A percentile compares a stretch with the other conserved stretches of the same genome.
Conservation (phyloP, 2,888 invertebrate genomes). For the Synanthedon andrenaeformis region DNA sequence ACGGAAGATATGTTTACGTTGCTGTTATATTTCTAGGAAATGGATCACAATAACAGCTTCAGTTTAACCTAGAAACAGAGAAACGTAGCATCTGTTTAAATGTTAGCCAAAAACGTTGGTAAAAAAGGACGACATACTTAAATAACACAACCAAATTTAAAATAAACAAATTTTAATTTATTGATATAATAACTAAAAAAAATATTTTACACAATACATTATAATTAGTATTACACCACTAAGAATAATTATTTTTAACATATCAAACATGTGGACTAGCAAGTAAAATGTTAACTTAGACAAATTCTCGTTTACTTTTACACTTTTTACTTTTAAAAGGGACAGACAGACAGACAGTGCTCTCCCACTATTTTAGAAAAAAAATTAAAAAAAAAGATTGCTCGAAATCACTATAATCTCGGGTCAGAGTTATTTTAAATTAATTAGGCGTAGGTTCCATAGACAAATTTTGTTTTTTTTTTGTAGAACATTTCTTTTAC, state of each 20-base stretch:
- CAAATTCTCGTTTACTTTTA: slow-evolving; percentile 19
- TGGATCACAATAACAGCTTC: no score
- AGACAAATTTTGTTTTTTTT: neutral
- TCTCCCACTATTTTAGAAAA: slow-evolving; percentile 6
- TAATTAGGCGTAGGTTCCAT: neutral
- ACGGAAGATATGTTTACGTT: no score
- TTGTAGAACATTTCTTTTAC: no score
- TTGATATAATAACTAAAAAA: slow-evolving; percentile 67
- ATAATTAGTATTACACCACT: slow-evolving; percentile 69
- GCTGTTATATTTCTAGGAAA: no score
- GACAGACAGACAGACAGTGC: no score
- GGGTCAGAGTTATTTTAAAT: neutral
- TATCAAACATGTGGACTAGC: slow-evolving; percentile 66
- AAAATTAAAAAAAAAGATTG: slow-evolving; percentile 10
- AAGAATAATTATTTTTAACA: slow-evolving; percentile 67
- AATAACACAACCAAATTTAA: slow-evolving; percentile 20
- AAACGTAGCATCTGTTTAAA: no score
- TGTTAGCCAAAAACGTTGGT: no score
- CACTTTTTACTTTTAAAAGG: no score
- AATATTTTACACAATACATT: slow-evolving; percentile 69
- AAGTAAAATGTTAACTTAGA: slow-evolving; percentile 61
- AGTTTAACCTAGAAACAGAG: no score
- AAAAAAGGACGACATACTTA: no score
- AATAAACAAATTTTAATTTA: slow-evolving; percentile 71
- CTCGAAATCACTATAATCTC: neutral